Percentiles rank a stretch among this genome's conserved stretches.
Evolutionary conservation across 2,888 invertebrate species (phyloP).

Genomic region (Heliconius ethilla): DNA sequence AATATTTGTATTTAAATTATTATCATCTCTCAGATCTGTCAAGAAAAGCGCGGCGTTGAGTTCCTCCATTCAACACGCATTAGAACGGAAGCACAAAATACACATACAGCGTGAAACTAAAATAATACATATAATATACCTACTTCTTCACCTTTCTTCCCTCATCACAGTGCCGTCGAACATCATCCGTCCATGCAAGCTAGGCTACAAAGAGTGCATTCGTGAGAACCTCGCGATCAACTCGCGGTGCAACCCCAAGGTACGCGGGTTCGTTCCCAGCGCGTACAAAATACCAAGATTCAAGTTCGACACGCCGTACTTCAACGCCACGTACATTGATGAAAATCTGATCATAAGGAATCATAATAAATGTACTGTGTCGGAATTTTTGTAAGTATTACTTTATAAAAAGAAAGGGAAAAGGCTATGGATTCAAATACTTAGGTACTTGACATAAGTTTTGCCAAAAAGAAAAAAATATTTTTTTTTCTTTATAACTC

Average conservation of each 20-base stretch:
- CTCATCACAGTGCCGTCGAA: constrained; percentile 31
- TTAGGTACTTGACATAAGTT: no score
- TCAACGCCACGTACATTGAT: constrained; percentile 66
- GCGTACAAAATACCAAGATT: constrained; percentile 50
- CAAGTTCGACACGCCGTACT: constrained; percentile 60
- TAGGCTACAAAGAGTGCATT: constrained; percentile 56
- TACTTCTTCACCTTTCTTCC: neutral
- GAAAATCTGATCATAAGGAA: constrained; percentile 56
- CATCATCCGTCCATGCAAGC: constrained; percentile 56
- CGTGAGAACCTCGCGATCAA: constrained; percentile 57
- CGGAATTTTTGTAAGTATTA: constrained; percentile 68
- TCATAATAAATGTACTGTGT: constrained; percentile 59
- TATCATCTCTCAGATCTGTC: no score
- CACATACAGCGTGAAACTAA: no score
- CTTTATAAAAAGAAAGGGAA: neutral
- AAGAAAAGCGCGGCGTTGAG: no score
- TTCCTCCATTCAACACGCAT: no score
- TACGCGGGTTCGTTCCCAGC: constrained; percentile 51
- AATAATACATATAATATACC: neutral
- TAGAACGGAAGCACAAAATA: no score
- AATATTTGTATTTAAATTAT: no score
- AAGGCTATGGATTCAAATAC: neutral
- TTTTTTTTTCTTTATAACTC: no score
- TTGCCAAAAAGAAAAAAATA: no score
- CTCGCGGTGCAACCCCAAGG: constrained; percentile 56